Percentiles rank a stretch among this genome's conserved stretches.
Evolutionary conservation across 2,797 vertebrate genomes (phyloP).

Genomic region (Scleropages formosus): DNA sequence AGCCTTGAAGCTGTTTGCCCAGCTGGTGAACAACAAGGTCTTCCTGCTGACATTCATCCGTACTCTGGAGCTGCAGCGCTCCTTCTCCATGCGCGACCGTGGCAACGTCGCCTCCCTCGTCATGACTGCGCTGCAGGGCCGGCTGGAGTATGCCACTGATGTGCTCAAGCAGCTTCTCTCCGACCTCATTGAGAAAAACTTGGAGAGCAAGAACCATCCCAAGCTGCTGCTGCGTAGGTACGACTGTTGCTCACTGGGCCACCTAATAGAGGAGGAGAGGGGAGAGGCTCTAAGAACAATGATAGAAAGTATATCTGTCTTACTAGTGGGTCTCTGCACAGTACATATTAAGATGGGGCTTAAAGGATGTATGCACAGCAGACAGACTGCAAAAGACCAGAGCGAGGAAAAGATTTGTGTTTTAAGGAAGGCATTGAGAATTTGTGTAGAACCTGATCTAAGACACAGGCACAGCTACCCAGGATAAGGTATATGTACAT

Average conservation of each 20-base stretch:
- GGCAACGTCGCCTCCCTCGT: slow-evolving; percentile 94
- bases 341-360: too few relatives aligned
- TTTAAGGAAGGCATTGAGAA: too few relatives aligned
- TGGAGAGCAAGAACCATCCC: slow-evolving; percentile 97
- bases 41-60: slow-evolving; percentile 94
- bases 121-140: slow-evolving; percentile 89
- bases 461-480: too few relatives aligned
- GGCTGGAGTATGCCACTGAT: slow-evolving; percentile 90
- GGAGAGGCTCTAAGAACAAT: neutral
- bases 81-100: slow-evolving; percentile 95
- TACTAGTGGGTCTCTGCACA: too few relatives aligned
- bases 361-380: too few relatives aligned
- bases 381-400: too few relatives aligned
- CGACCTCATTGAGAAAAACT: slow-evolving; percentile 90
- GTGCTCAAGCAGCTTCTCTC: slow-evolving; percentile 93
- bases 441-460: too few relatives aligned
- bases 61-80: slow-evolving; percentile 89
- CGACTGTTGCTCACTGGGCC: neutral
- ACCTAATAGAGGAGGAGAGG: too few relatives aligned
- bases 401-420: too few relatives aligned
- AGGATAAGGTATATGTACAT: too few relatives aligned
- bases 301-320: neutral
- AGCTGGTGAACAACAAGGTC: slow-evolving; percentile 93
- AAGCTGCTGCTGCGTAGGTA: slow-evolving; percentile 92
- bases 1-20: slow-evolving; percentile 90